phyloP scores from a whole-genome alignment of 35 echinoderm and acorn worm species.

The Ptychodera flava region DNA sequence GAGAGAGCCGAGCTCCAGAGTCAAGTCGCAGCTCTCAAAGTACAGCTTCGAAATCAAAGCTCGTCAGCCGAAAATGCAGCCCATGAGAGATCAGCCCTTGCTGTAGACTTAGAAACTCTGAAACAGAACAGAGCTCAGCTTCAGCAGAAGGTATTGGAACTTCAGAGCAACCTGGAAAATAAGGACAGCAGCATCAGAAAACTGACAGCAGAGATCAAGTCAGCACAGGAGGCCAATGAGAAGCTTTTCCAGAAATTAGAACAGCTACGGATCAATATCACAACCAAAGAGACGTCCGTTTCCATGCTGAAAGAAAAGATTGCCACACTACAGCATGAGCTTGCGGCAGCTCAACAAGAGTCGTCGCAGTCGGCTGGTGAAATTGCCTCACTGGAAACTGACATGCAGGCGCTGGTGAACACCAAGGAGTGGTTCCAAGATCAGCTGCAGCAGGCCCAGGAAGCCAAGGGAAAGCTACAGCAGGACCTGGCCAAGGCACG shows the following conservation, averaged over 20 bases:
- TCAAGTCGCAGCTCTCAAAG: conserved; percentile 68
- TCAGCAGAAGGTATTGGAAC: conserved; percentile 52
- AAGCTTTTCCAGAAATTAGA: conserved; percentile 53
- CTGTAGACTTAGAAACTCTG: conserved; percentile 45
- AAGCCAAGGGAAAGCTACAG: conserved; percentile 68
- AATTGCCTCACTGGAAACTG: conserved; percentile 66
- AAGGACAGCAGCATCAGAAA: conserved; percentile 61
- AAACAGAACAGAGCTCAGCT: conserved; percentile 58
- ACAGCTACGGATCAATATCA: conserved; percentile 49
- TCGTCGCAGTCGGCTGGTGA: conserved; percentile 49
- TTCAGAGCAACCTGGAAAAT: conserved; percentile 64
- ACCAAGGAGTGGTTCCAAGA: conserved; percentile 98
- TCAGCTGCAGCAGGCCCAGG: conserved; percentile 86
- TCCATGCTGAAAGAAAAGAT: conserved; percentile 62
- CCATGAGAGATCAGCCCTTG: conserved; percentile 38
- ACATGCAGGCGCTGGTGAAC: conserved; percentile 69
- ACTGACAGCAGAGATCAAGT: conserved; percentile 47
- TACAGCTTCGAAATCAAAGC: conserved; percentile 39
- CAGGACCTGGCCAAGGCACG: conserved; percentile 56
- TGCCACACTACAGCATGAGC: conserved; percentile 42
- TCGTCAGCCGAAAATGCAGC: conserved; percentile 23
- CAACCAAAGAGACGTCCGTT: conserved; percentile 45
- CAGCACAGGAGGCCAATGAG: conserved; percentile 43
- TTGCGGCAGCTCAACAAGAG: conserved; percentile 62
- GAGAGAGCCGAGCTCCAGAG: conserved; percentile 89